Evolutionary conservation across 2,888 invertebrate species (phyloP), one percentile per base, ranked within the genome.

Genomic region (Sphecodes monilicornis): DNA sequence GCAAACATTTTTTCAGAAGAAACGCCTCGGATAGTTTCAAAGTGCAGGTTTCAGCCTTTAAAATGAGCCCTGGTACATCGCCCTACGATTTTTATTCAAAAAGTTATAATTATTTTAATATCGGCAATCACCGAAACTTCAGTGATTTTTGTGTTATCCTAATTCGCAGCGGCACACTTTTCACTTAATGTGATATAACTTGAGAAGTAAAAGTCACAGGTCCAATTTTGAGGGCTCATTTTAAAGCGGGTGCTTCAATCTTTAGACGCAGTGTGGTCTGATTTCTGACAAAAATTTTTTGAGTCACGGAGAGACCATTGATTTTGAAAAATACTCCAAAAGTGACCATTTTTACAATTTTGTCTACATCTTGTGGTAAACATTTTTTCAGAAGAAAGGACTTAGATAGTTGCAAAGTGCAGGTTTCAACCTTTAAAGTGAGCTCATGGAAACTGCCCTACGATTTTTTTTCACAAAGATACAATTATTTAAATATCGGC

Each of bases 191-290:
- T 22, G 50, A 2, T 0, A 10, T 50, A 22, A 50, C 8, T 8
- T 22, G 22, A 3, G 22, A 22, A 22, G 0, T 0, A 50, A 50
- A 50, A 8, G 22, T 22, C 50, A 22, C 10, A 18, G 46, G 18
- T 18, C 0, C 16, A 46, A 18, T 46, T 18, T 46, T 1, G 0
- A 22, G 22, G 22, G 8, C 22, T 22, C 50, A 22, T 50, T 22
- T 50, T 22, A 50, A 50, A 22, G 50, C 50, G 50, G 50, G 22
- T 2, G 22, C 8, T 50, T 50, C 0, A 22, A 8, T 50, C 22
- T 10, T 22, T 3, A 0, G 0, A 10, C 0, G 0, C 22, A 22
- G 0, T 22, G 8, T 22, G 1, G 22, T 50, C 8, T 50, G 2
- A 10, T 22, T 22, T 0, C 8, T 8, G 22, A 50, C 5, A 50